Evolutionary conservation across 23 tunicate genomes (phyloP), one percentile per base, ranked within the genome.

Genomic region (Ascidia mentula): DNA sequence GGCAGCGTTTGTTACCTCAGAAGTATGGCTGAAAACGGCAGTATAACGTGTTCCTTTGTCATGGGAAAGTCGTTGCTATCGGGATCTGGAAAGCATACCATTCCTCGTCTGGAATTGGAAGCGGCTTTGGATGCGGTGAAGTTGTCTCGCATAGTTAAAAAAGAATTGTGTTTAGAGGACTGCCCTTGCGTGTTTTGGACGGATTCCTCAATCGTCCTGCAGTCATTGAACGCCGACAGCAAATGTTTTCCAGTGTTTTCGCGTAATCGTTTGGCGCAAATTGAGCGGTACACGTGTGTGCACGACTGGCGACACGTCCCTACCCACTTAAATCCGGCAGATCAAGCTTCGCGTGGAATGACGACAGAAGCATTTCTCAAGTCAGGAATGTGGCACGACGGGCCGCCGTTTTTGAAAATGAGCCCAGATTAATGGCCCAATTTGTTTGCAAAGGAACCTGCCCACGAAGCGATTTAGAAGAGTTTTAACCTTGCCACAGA

Each of bases 261-360:
- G n/a, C 37, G 38, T 1, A 34, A 35, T 35, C 40, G 79, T 4
- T 32, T 75, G 1, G 18, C 46, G 46, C 5, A 32, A 30, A 75
- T 75, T 36, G 34, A 34, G 13, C 5, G 37, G 30, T 5, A 6
- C 18, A 75, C 79, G 46, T 75, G 60, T 53, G 37, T 35, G 0
- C 34, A 31, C 30, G 37, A 75, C 30, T 75, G 79, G 79, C 36
- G 53, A n/a, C 79, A 75, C 60, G 79, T 75, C 24, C 79, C 79
- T 32, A 75, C 59, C 59, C 32, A 35, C 1, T 7, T 32, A n/a
- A 75, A 75, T 18, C 79, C 60, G 15, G 79, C 79, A 4, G 79
- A 75, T 36, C 34, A 38, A 28, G 46, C 59, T 5, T 38, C 59
- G 2, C 13, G 79, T 8, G 79, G 79, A 6, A 30, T 31, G 34